Base-by-base conservation (phyloP, 2,888 invertebrate genomes). In the Temnothorax unifasciatus region DNA sequence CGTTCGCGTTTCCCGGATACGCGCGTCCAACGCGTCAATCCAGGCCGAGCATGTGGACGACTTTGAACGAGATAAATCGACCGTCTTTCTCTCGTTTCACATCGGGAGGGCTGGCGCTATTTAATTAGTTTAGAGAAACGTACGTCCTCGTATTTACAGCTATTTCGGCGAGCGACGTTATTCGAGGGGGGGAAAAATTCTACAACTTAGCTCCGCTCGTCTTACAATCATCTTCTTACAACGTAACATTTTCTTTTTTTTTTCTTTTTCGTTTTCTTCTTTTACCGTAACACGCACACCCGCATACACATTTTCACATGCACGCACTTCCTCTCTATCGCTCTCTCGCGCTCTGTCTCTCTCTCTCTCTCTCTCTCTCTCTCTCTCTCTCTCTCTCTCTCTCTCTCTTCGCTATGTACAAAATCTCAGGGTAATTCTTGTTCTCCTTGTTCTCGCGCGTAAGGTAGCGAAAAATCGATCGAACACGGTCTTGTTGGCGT, bases 401-500 rank as follows among this genome's bases (percentile, higher is more conserved):
- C 50, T 50, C 47, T 25, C 50, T 69, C 57, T 47, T 21, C 38
- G 54, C 57, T 85, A 76, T 66, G 59, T 68, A 64, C 77, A 83
- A 29, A 63, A 84, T 21, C 47, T 73, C 82, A 69, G 47, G 21
- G 34, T 75, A 66, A 66, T 66, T 66, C 54, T 83, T 50, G 81
- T 87, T 84, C 85, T 85, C 34, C 64, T 63, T 75, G 52, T 85
- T n/a, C 68, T 63, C 77, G 52, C 86, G 77, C 71, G 59, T 79
- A 79, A 71, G 68, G 21, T 79, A 79, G 71, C 79, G 79, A 34
- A 82, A 57, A 57, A 75, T 82, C 75, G 82, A 82, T 82, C 75
- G 87, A 85, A 87, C 88, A 88, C 87, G 89, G 91, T 90, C 87
- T 89, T 89, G 91, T 91, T 91, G 87, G 91, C 89, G 92, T 90